These are phyloP conservation scores for Harpia harpyja DNA, from an alignment of 2,797 vertebrate genomes.

Conservation along the genomic window DNA sequence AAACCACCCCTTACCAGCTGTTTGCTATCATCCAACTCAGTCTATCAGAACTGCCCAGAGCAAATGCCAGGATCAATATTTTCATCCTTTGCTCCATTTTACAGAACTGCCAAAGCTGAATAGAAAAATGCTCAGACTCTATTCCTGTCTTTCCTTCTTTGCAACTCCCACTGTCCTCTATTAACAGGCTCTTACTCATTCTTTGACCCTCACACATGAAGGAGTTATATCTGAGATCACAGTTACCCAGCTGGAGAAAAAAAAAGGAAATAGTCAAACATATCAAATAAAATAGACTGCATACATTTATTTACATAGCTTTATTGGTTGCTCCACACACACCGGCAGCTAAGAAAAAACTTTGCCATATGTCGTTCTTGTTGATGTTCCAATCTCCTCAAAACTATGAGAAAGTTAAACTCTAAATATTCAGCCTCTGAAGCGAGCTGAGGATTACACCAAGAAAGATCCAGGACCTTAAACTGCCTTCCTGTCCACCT, in stretches of 20 bases:
- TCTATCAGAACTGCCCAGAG: neutral
- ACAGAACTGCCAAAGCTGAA: neutral
- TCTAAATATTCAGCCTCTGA: neutral
- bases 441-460: neutral
- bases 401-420: neutral
- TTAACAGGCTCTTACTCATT: slow-evolving; percentile 49
- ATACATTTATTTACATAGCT: neutral
- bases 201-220: neutral
- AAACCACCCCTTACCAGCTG: neutral
- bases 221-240: slow-evolving; percentile 14
- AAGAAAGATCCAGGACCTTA: neutral
- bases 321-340: neutral
- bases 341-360: neutral
- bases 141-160: neutral
- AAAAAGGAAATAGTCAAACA: neutral
- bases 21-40: neutral
- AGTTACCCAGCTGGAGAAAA: slow-evolving; percentile 16
- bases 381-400: neutral
- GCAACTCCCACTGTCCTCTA: slow-evolving; percentile 33
- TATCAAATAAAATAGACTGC: neutral
- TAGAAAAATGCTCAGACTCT: neutral
- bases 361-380: neutral
- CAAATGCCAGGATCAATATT: neutral
- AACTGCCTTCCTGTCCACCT: neutral
- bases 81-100: neutral